Evolutionary conservation across 2,888 invertebrate genomes (phyloP).

Genomic region (Ypsolopha scabrella): DNA sequence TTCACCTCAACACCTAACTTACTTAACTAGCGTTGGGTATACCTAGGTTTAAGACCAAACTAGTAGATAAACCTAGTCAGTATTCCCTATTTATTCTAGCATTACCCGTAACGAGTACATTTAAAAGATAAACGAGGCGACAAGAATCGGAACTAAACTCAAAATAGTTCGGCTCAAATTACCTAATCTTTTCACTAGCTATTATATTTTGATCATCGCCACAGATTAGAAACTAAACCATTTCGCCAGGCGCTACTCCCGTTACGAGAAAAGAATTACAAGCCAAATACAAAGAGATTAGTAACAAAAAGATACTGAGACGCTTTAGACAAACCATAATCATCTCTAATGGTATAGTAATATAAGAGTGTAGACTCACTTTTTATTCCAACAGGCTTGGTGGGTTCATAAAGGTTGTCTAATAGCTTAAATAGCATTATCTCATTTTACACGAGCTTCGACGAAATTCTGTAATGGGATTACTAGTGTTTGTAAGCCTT

Average conservation of each 20-base stretch:
- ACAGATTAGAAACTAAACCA: conserved; percentile 16
- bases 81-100: too few relatives aligned
- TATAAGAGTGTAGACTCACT: too few relatives aligned
- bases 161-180: conserved; percentile 10
- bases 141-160: conserved; percentile 1
- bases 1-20: too few relatives aligned
- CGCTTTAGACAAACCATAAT: too few relatives aligned
- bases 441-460: conserved; percentile 41
- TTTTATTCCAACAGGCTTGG: too few relatives aligned
- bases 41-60: too few relatives aligned
- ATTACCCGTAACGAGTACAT: too few relatives aligned
- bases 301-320: not conserved
- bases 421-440: conserved; percentile 28
- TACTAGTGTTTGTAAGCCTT: conserved; percentile 17
- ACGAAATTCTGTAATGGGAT: conserved; percentile 47
- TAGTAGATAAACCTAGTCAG: too few relatives aligned
- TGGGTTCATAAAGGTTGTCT: conserved; percentile 22
- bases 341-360: too few relatives aligned
- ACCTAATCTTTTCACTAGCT: conserved; percentile 9
- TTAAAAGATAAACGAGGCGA: not conserved
- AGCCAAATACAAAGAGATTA: conserved; percentile 37
- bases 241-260: conserved; percentile 25
- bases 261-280: conserved; percentile 50
- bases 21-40: too few relatives aligned
- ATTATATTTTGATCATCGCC: not conserved